phyloP scores from a whole-genome alignment of 1,140 invertebrate species.

The Drosophila dunni region DNA sequence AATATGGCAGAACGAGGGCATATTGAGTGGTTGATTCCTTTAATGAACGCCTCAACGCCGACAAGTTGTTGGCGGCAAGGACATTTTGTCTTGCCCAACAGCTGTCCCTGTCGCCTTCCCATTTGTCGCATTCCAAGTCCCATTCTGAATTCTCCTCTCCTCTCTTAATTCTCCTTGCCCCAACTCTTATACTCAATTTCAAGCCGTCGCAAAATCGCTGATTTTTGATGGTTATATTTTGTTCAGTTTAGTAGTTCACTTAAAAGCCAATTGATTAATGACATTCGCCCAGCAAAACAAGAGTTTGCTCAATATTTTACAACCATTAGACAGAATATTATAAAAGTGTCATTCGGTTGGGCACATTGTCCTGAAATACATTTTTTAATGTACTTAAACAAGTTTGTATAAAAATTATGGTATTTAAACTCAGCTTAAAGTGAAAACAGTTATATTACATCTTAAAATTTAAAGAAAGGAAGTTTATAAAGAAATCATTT shows the following conservation, averaged over 20 bases:
- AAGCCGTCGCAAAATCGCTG: conserved; percentile 22
- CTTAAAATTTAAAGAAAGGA: no score
- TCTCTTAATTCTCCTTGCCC: background rate
- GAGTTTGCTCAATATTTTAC: background rate
- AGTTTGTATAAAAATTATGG: no score
- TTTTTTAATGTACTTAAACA: no score
- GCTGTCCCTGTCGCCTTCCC: conserved; percentile 23
- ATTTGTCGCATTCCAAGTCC: conserved; percentile 37
- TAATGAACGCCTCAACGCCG: conserved; percentile 68
- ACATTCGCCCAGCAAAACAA: conserved; percentile 4
- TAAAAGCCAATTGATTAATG: conserved; percentile 41
- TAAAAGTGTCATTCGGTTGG: background rate
- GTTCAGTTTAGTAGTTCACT: background rate
- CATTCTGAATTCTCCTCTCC: conserved; percentile 1
- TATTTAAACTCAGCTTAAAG: no score
- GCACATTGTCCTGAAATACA: background rate
- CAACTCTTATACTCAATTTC: background rate
- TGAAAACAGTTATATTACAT: no score
- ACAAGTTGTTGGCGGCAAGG: conserved; percentile 62
- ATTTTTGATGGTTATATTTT: conserved; percentile 37
- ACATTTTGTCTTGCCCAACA: conserved; percentile 36
- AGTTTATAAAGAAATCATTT: no score
- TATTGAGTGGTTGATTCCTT: conserved; percentile 63
- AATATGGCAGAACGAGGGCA: conserved; percentile 11
- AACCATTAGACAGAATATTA: background rate